These are phyloP conservation scores for Craniophora ligustri DNA, from an alignment of 2,888 invertebrate genomes.

Conservation along the genomic window DNA sequence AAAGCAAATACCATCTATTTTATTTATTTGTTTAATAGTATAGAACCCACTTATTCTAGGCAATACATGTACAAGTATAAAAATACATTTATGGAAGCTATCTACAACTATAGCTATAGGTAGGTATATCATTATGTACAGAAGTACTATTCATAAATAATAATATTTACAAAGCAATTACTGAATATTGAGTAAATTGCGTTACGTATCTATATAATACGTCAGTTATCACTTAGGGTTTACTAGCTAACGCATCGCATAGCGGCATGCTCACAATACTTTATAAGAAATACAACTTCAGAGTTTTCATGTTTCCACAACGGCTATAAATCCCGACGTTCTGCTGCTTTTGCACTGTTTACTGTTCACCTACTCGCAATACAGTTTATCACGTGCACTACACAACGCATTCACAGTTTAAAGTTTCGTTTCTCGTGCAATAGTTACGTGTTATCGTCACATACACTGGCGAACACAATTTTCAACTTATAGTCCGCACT, in stretches of 20 bases:
- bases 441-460: slow-evolving; percentile 65
- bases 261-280: slow-evolving; percentile 67
- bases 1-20: slow-evolving; percentile 18
- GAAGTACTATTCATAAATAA: slow-evolving; percentile 73
- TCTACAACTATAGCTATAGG: slow-evolving; percentile 66
- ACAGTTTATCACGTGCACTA: slow-evolving; percentile 79
- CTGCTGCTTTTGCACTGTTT: slow-evolving; percentile 73
- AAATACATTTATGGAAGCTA: slow-evolving; percentile 59
- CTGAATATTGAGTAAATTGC: slow-evolving; percentile 60
- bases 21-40: slow-evolving; percentile 57
- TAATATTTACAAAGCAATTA: slow-evolving; percentile 80
- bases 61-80: slow-evolving; percentile 66
- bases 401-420: slow-evolving; percentile 71
- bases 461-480: slow-evolving; percentile 64
- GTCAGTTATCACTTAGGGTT: slow-evolving; percentile 59
- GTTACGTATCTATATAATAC: slow-evolving; percentile 58
- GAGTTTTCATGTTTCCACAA: slow-evolving; percentile 79
- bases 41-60: slow-evolving; percentile 63
- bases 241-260: slow-evolving; percentile 58
- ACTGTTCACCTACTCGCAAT: slow-evolving; percentile 78
- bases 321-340: slow-evolving; percentile 78
- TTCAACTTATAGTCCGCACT: slow-evolving; percentile 53
- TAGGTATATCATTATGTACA: slow-evolving; percentile 70
- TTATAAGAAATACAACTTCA: slow-evolving; percentile 76
- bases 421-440: slow-evolving; percentile 64